Percentiles rank a stretch among this genome's conserved stretches.
These are phyloP conservation scores for Pandion haliaetus DNA, from an alignment of 2,113 vertebrate genomes.

Conservation along the genomic window DNA sequence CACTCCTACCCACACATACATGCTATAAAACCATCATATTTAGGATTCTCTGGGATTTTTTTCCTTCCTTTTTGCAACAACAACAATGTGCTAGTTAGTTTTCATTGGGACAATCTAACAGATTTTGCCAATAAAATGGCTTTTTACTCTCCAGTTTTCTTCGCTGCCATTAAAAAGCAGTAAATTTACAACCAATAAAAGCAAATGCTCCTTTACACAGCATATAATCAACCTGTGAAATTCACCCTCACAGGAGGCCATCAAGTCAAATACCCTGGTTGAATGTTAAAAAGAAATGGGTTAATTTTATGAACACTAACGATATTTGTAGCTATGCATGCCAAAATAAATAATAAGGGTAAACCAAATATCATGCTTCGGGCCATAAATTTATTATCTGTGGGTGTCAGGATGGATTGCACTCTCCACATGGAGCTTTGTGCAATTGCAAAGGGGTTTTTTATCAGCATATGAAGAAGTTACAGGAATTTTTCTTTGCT, in stretches of 20 bases:
- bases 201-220: neutral
- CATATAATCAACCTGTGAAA: slow-evolving; percentile 25
- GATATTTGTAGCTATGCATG: neutral
- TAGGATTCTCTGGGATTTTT: neutral
- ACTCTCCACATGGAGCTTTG: neutral
- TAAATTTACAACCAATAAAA: slow-evolving; percentile 23
- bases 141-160: slow-evolving; percentile 18
- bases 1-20: neutral
- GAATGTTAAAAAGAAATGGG: slow-evolving; percentile 21
- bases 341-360: slow-evolving; percentile 9
- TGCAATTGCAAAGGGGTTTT: neutral
- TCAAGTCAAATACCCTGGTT: neutral
- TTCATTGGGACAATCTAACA: neutral
- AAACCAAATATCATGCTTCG: neutral
- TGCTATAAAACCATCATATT: neutral
- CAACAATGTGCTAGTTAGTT: neutral
- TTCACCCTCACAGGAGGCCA: neutral
- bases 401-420: neutral
- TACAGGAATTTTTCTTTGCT: neutral
- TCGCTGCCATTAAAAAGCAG: neutral
- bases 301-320: slow-evolving; percentile 33
- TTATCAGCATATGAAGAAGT: neutral
- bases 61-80: neutral
- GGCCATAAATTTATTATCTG: neutral
- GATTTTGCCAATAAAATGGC: neutral